These are phyloP conservation scores for Tangara arthus DNA, from an alignment of 2,797 vertebrate species.

Conservation along the genomic window DNA sequence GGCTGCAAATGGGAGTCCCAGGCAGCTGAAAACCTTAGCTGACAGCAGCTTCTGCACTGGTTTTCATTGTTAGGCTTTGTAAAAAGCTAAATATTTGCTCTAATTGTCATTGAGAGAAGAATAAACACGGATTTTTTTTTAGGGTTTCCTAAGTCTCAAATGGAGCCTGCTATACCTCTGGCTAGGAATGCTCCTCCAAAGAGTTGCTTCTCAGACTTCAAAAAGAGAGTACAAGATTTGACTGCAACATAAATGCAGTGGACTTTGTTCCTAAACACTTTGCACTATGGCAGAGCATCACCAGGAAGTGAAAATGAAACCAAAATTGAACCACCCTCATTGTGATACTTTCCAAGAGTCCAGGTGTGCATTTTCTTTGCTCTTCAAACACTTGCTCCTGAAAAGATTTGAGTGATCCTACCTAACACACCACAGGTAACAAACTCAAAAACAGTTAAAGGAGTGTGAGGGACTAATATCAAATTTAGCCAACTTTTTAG, in stretches of 20 bases:
- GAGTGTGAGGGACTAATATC: neutral
- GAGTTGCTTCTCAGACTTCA: neutral
- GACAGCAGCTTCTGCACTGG: neutral
- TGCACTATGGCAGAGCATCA: neutral
- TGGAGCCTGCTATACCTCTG: neutral
- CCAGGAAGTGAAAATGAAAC: neutral
- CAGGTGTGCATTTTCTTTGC: neutral
- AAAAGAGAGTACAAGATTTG: neutral
- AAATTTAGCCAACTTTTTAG: neutral
- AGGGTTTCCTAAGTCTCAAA: neutral
- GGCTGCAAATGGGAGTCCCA: neutral
- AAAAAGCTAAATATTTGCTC: neutral
- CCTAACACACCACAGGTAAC: neutral
- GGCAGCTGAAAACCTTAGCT: neutral
- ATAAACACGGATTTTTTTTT: neutral
- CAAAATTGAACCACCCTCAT: neutral
- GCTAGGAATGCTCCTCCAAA: neutral
- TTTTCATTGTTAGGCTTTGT: neutral
- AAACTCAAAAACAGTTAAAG: neutral
- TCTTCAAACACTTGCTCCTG: neutral
- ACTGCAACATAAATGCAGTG: neutral
- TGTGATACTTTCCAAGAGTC: neutral
- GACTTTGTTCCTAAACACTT: neutral
- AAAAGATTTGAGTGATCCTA: neutral
- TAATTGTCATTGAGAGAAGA: neutral